Evolutionary conservation across 1,140 invertebrate species (phyloP).

Genomic region (Choristoneura fumiferana): DNA sequence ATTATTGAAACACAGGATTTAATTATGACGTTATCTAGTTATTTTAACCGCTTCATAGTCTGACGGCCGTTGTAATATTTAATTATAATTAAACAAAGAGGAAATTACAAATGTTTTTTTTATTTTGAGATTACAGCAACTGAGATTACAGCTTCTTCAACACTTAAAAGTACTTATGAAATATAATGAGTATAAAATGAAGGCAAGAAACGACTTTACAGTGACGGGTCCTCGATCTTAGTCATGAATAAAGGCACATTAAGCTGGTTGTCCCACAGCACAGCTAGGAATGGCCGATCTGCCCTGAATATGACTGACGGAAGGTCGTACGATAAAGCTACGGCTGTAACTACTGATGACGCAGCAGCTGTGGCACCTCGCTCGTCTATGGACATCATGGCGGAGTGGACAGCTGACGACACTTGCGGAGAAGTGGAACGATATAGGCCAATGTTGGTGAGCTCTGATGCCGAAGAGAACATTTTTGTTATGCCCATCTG

Average conservation of each 20-base stretch:
- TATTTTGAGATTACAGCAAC: too few species aligned
- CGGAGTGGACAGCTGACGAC: conserved; percentile 83
- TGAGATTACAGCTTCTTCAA: too few species aligned
- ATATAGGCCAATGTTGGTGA: conserved; percentile 66
- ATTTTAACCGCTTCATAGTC: neutral
- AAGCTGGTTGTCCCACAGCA: conserved; percentile 61
- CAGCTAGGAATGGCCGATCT: conserved; percentile 83
- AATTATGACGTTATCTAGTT: neutral
- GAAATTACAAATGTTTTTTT: too few species aligned
- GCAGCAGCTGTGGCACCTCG: conserved; percentile 85
- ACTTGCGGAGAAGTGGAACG: conserved; percentile 67
- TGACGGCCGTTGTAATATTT: neutral
- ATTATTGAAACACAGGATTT: neutral
- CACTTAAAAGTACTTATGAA: too few species aligned
- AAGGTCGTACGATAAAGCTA: conserved; percentile 80
- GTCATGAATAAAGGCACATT: conserved; percentile 68
- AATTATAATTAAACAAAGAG: neutral
- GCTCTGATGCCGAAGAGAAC: conserved; percentile 80
- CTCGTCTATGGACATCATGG: conserved; percentile 85
- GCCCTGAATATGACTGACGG: conserved; percentile 73
- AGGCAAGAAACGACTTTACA: conserved; percentile 3
- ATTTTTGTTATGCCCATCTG: conserved; percentile 82
- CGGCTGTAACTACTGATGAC: conserved; percentile 79
- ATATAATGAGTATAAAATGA: too few species aligned
- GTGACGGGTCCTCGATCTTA: conserved; percentile 60